phyloP scores from a whole-genome alignment of 2,797 vertebrate species.

The Neostethus bicornis region DNA sequence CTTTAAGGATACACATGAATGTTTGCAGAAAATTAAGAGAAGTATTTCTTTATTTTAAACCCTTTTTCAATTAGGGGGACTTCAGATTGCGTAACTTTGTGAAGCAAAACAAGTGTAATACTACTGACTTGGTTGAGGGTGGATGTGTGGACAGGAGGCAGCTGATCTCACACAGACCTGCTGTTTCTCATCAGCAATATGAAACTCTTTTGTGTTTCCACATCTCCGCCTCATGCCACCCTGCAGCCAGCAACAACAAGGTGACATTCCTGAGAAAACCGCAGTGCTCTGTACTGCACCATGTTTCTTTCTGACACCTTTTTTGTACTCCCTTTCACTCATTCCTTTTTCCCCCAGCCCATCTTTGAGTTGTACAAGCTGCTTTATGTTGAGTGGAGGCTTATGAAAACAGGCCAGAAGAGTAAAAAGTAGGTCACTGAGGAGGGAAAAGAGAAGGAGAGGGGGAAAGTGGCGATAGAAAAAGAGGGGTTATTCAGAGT shows the following conservation, averaged over 20 bases:
- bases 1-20: conserved; percentile 17
- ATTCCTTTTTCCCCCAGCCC: conserved; percentile 5
- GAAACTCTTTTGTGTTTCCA: conserved; percentile 25
- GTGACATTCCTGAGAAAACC: conserved; percentile 66
- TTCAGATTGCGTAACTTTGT: not conserved
- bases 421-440: conserved; percentile 81
- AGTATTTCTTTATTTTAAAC: no score
- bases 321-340: not conserved
- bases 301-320: conserved; percentile 10
- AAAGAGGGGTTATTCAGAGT: conserved; percentile 47
- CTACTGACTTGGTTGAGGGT: conserved; percentile 11
- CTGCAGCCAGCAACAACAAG: conserved; percentile 50
- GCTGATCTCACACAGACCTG: conserved; percentile 16
- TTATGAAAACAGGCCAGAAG: conserved; percentile 72
- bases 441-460: conserved; percentile 56
- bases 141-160: conserved; percentile 1
- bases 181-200: conserved; percentile 19
- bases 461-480: conserved; percentile 37
- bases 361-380: conserved; percentile 59
- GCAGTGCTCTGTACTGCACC: conserved; percentile 43
- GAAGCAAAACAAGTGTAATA: conserved; percentile 10
- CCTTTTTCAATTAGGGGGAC: not conserved
- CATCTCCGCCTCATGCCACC: conserved; percentile 30
- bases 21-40: conserved; percentile 7
- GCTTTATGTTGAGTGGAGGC: conserved; percentile 67